Percentiles rank a stretch among this genome's conserved stretches.
phyloP scores from a whole-genome alignment of 2,888 invertebrate species.

The Isoperla grammatica region DNA sequence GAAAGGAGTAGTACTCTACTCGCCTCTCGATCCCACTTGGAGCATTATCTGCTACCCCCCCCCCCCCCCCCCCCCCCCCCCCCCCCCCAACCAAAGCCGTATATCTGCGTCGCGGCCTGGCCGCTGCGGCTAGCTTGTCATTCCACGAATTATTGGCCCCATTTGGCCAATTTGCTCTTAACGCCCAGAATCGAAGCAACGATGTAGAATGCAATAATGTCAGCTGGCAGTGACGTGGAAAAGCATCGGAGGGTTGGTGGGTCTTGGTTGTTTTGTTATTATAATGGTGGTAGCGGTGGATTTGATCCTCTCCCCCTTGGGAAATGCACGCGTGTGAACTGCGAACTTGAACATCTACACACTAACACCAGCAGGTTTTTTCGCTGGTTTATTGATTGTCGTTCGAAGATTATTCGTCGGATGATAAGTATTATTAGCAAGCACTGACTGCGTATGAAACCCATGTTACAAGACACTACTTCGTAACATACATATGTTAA shows the following conservation, averaged over 20 bases:
- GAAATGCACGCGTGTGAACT: no score
- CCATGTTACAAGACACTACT: no score
- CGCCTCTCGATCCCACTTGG: neutral
- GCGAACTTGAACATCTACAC: no score
- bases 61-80: neutral
- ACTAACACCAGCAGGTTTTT: no score
- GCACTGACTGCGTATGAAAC: no score
- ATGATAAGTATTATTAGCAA: no score
- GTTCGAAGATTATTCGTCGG: no score
- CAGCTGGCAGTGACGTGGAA: constrained; percentile 24
- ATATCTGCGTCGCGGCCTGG: constrained; percentile 20
- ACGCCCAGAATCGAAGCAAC: constrained; percentile 40
- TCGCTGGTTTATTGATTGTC: no score
- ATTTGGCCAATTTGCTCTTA: constrained; percentile 43
- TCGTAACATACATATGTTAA: no score
- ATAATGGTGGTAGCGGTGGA: neutral
- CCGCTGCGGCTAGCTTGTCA: constrained; percentile 34
- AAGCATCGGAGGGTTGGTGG: constrained; percentile 9
- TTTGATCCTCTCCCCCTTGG: neutral
- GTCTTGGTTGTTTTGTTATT: constrained; percentile 14
- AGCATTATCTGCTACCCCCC: constrained; percentile 10
- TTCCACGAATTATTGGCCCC: constrained; percentile 42
- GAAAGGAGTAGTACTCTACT: neutral
- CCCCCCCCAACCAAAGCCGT: constrained; percentile 9
- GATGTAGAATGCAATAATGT: constrained; percentile 38